Conservation (phyloP, 2,797 vertebrate genomes). For the Myotis pilosus region DNA sequence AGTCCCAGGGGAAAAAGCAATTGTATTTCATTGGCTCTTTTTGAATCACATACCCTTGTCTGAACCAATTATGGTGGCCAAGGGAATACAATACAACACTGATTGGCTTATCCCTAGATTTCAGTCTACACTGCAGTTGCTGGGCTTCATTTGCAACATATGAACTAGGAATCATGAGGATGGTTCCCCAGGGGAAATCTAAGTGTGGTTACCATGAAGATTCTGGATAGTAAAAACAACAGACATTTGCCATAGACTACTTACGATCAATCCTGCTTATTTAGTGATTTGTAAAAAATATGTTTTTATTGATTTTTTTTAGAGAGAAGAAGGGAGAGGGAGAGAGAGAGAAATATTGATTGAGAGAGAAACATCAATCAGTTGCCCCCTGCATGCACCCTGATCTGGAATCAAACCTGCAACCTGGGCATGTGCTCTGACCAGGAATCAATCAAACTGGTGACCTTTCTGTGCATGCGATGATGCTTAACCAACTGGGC, state of each 20-base stretch:
- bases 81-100: background rate
- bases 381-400: too few relatives aligned
- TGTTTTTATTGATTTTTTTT: background rate
- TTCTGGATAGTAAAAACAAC: background rate
- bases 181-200: background rate
- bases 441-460: background rate
- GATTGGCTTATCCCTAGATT: conserved; percentile 1
- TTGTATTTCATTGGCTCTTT: conserved; percentile 8
- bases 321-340: background rate
- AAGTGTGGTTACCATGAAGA: conserved; percentile 6
- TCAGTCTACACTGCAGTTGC: background rate
- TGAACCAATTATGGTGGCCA: background rate
- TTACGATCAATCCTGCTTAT: background rate
- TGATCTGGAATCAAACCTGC: background rate
- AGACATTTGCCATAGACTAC: background rate
- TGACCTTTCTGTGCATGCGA: background rate
- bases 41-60: conserved; percentile 4
- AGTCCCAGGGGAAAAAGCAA: background rate
- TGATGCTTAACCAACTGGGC: background rate
- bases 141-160: background rate
- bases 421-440: background rate
- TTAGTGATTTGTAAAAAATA: conserved; percentile 3
- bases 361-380: background rate
- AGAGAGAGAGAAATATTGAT: background rate
- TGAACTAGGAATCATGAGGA: background rate